These are phyloP conservation scores for Artemia sp. DNA, from an alignment of 2,888 invertebrate species.

Conservation along the genomic window DNA sequence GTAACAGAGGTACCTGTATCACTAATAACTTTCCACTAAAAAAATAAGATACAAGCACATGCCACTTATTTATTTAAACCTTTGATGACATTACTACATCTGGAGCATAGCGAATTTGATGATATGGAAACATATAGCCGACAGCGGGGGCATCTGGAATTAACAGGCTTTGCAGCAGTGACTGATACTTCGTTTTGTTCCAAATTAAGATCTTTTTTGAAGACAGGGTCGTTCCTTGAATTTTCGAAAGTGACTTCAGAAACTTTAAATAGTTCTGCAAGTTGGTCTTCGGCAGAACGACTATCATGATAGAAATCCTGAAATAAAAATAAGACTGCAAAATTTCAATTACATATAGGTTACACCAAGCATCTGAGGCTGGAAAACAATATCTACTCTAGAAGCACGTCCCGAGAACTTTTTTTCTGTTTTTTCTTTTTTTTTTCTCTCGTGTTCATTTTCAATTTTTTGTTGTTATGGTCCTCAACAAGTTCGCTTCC, in stretches of 20 bases:
- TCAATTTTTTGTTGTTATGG: not conserved
- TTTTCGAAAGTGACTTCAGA: not conserved
- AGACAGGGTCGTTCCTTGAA: not conserved
- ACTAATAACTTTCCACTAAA: too few relatives aligned
- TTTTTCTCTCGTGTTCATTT: not conserved
- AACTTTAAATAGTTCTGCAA: constrained; percentile 8
- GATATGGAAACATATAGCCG: not conserved
- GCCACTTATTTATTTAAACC: not conserved
- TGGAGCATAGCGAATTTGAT: not conserved
- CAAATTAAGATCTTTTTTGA: not conserved
- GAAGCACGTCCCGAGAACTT: not conserved
- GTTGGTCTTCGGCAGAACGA: not conserved
- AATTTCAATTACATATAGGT: not conserved
- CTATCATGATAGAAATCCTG: not conserved
- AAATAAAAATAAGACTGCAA: not conserved
- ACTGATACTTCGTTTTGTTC: not conserved
- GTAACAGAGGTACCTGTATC: too few relatives aligned
- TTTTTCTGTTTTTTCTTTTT: not conserved
- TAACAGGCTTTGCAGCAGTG: not conserved
- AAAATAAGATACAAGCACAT: too few relatives aligned
- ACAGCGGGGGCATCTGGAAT: not conserved
- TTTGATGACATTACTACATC: not conserved
- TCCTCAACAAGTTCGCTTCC: too few relatives aligned
- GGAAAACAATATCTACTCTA: not conserved
- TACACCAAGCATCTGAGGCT: too few relatives aligned